Evolutionary conservation across 2,888 invertebrate genomes (phyloP).

Genomic region (Heliconius ethilla): DNA sequence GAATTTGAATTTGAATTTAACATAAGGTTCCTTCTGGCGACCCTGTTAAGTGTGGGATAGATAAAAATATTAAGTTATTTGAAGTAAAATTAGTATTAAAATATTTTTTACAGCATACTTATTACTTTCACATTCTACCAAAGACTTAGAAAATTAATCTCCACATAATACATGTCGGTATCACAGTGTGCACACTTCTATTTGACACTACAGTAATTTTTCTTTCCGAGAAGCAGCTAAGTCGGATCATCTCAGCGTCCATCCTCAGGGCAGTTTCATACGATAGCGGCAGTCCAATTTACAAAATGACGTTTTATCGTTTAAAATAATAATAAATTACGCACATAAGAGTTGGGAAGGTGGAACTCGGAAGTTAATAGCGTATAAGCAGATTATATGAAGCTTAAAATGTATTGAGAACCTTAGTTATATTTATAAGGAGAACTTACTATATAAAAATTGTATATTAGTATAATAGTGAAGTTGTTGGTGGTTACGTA

Average conservation of each 20-base stretch:
- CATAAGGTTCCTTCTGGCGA: not conserved
- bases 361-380: not conserved
- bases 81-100: not conserved
- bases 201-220: slow-evolving; percentile 45
- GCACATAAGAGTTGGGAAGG: slow-evolving; percentile 9
- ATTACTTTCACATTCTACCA: not conserved
- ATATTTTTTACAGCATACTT: not conserved
- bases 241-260: slow-evolving; percentile 45
- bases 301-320: slow-evolving; percentile 22
- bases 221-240: slow-evolving; percentile 47
- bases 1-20: too few species aligned
- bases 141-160: not conserved
- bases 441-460: not conserved
- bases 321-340: slow-evolving; percentile 20
- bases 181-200: slow-evolving; percentile 33
- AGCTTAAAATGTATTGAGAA: not conserved
- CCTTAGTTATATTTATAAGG: not conserved
- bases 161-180: slow-evolving; percentile 17
- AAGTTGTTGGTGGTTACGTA: not conserved
- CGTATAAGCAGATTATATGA: not conserved
- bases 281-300: slow-evolving; percentile 25
- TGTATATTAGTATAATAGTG: not conserved
- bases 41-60: not conserved
- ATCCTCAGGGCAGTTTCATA: slow-evolving; percentile 25
- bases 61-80: not conserved